Percentiles rank a stretch among this genome's conserved stretches.
phyloP scores from a whole-genome alignment of 2,797 vertebrate genomes.

The Danio tinwini region DNA sequence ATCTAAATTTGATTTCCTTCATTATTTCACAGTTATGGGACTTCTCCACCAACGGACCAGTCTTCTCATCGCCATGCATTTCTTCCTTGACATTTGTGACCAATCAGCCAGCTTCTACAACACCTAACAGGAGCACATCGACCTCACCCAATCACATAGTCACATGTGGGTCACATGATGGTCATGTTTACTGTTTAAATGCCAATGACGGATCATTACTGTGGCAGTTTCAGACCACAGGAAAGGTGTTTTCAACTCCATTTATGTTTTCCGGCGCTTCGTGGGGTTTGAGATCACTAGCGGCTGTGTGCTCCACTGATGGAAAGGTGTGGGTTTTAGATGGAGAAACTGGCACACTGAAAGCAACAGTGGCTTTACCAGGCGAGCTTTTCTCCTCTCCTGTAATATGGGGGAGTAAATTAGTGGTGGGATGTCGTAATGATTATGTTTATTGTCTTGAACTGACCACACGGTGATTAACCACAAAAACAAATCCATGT shows the following conservation, averaged over 20 bases:
- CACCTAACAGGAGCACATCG: neutral
- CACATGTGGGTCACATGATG: constrained; percentile 93
- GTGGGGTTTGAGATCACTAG: constrained; percentile 69
- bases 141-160: constrained; percentile 65
- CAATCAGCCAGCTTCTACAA: neutral
- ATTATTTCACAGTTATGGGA: constrained; percentile 85
- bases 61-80: constrained; percentile 93
- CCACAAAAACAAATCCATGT: neutral
- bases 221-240: constrained; percentile 88
- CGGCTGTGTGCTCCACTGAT: constrained; percentile 88
- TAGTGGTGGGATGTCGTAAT: constrained; percentile 93
- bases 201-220: constrained; percentile 77
- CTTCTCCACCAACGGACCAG: constrained; percentile 83
- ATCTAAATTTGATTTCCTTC: neutral
- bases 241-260: constrained; percentile 88
- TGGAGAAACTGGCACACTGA: constrained; percentile 73
- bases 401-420: constrained; percentile 77
- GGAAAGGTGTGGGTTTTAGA: constrained; percentile 90
- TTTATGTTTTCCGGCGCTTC: constrained; percentile 77
- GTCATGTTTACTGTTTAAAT: constrained; percentile 85
- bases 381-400: constrained; percentile 96
- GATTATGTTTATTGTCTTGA: constrained; percentile 92
- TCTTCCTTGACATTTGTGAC: constrained; percentile 65
- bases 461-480: constrained; percentile 61
- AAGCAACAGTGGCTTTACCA: constrained; percentile 75